Evolutionary conservation across 2,797 vertebrate genomes (phyloP).

Genomic region (Gambelia wislizenii): DNA sequence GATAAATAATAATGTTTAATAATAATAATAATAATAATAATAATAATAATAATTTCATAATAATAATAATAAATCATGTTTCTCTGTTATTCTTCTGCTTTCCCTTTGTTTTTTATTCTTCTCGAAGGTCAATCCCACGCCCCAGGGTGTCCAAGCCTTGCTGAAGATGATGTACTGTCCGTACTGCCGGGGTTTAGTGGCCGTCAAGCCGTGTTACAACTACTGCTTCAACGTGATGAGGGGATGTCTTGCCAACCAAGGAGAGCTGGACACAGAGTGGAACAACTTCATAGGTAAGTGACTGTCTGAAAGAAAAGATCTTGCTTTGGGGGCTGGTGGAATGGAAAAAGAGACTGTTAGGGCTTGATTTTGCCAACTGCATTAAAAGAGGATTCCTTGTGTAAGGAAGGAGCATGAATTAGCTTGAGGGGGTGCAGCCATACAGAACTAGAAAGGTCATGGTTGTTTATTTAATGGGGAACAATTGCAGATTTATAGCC

Average conservation of each 20-base stretch:
- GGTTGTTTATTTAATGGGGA: not conserved
- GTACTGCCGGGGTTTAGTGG: slow-evolving; percentile 90
- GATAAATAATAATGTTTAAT: no score
- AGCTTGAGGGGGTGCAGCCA: not conserved
- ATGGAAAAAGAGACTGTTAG: not conserved
- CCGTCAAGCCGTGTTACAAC: slow-evolving; percentile 94
- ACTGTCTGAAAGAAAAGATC: no score
- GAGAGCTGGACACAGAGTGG: slow-evolving; percentile 94
- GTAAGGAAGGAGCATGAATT: not conserved
- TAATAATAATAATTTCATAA: no score
- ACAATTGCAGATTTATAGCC: not conserved
- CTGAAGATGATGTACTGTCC: slow-evolving; percentile 98
- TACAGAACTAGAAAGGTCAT: not conserved
- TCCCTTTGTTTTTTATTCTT: not conserved
- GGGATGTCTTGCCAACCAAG: slow-evolving; percentile 96
- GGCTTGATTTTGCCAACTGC: not conserved
- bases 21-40: not conserved
- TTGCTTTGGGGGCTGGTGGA: not conserved
- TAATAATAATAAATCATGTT: not conserved
- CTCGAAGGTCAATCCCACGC: slow-evolving; percentile 89
- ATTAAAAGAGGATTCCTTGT: not conserved
- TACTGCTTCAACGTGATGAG: slow-evolving; percentile 98
- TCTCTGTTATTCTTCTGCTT: no score
- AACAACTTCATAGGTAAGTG: slow-evolving; percentile 95
- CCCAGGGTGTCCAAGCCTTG: slow-evolving; percentile 87